Percentiles rank a stretch among this genome's conserved stretches.
These are phyloP conservation scores for Mesopsocus fuscifrons DNA, from an alignment of 2,888 invertebrate species.

Conservation along the genomic window DNA sequence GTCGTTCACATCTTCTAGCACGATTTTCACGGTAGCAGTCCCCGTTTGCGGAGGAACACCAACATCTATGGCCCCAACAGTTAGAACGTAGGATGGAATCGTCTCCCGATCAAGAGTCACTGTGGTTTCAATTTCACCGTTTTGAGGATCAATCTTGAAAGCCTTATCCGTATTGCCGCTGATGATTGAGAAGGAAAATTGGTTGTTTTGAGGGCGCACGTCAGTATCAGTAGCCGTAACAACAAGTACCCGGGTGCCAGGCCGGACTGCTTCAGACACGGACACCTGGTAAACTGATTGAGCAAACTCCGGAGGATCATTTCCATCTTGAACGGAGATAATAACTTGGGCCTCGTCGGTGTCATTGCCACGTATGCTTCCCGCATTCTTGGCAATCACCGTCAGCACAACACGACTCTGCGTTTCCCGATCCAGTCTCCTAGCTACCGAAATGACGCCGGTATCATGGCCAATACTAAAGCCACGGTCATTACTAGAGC, in stretches of 20 bases:
- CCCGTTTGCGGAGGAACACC: conserved; percentile 82
- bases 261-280: conserved; percentile 57
- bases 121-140: conserved; percentile 59
- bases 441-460: conserved; percentile 66
- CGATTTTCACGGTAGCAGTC: conserved; percentile 64
- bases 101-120: conserved; percentile 65
- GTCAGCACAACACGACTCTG: conserved; percentile 77
- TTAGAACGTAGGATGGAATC: conserved; percentile 49
- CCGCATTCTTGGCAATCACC: conserved; percentile 86
- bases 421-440: conserved; percentile 67
- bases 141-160: conserved; percentile 71
- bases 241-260: conserved; percentile 52
- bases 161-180: conserved; percentile 64
- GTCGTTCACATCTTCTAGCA: conserved; percentile 75
- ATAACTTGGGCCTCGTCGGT: conserved; percentile 90
- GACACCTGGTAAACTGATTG: conserved; percentile 55
- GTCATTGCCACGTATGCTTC: conserved; percentile 84
- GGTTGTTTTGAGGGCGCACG: conserved; percentile 75
- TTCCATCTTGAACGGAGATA: conserved; percentile 85
- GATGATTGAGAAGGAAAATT: conserved; percentile 77
- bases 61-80: conserved; percentile 74
- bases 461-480: conserved; percentile 70
- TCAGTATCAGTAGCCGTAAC: conserved; percentile 85
- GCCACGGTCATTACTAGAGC: conserved; percentile 80
- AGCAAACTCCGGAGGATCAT: conserved; percentile 88